Evolutionary conservation across 2,888 invertebrate genomes (phyloP), one percentile per base, ranked within the genome.

Genomic region (Dolomedes plantarius): DNA sequence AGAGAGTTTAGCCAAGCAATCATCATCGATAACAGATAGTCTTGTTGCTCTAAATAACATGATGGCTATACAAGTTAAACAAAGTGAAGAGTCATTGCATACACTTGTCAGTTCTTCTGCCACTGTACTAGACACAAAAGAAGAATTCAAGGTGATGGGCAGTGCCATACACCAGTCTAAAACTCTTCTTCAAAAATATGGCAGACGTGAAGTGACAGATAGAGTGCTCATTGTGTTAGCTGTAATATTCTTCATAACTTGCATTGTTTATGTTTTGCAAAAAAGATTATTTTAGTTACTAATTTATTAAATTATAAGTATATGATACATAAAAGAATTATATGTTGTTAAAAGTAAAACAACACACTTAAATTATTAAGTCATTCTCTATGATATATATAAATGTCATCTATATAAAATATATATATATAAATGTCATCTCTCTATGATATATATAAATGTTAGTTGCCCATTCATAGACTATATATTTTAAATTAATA

Each of bases 151-250:
- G 89, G 94, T 94, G 89, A 97, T 98, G 88, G 96, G 96, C 1
- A 95, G 96, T 88, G 95, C 95, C 29, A 97, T 98, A 89, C 93
- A 95, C 31, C 97, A 96, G 90, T 97, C 98, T 0, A 95, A 96
- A 89, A 97, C 97, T 91, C 93, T 99, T 9, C 92, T 99, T 65
- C 96, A 96, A 79, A 99, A 98, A 92, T 98, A 98, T 91, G 97
- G 97, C 1, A 93, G 98, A 76, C 93, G 98, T 46, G 98, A 99
- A 92, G 95, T 97, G 88, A 99, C 98, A 0, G 98, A 99, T 91
- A 98, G 98, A 93, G 94, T 98, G 81, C 93, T 99, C 9, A 94
- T 97, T 90, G 94, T 95, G 89, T 94, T 97, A 90, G 96, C 97
- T 85, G 95, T 97, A 91, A 93, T 94, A 3, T 96, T 98, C 92